A percentile compares a stretch with the other conserved stretches of the same genome.
Evolutionary conservation across 1,140 invertebrate species (phyloP).

Genomic region (Fopius arisanus): DNA sequence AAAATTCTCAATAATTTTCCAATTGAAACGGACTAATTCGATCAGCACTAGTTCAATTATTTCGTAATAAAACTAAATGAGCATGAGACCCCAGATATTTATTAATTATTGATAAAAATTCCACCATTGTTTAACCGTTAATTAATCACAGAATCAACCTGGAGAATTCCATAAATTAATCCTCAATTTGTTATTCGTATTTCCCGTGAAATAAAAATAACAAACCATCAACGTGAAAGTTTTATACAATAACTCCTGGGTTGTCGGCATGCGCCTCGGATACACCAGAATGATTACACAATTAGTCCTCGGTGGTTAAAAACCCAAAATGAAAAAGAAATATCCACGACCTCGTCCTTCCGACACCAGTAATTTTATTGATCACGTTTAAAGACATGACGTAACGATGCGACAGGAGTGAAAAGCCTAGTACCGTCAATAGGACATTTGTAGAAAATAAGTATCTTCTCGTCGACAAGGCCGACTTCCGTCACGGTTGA

Average conservation of each 20-base stretch:
- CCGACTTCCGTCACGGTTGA: conserved; percentile 36
- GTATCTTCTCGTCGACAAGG: conserved; percentile 24
- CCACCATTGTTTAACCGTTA: too few species aligned
- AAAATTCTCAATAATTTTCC: too few species aligned
- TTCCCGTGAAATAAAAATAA: background rate
- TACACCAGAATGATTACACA: conserved; percentile 24
- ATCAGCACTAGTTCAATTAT: too few species aligned
- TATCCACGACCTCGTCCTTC: conserved; percentile 16
- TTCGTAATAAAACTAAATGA: too few species aligned
- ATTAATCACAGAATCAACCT: too few species aligned
- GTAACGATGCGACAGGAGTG: conserved; percentile 9
- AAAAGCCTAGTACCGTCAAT: background rate
- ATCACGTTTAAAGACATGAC: background rate
- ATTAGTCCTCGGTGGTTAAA: conserved; percentile 8
- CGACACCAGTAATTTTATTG: background rate
- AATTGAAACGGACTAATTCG: too few species aligned
- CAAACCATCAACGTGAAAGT: conserved; percentile 22
- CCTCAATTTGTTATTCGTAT: too few species aligned
- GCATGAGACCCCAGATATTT: too few species aligned
- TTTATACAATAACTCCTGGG: conserved; percentile 25
- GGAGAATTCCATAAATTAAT: too few species aligned
- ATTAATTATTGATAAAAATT: too few species aligned
- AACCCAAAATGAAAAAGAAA: conserved; percentile 20
- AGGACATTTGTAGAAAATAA: conserved; percentile 23
- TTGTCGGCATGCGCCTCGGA: background rate